A percentile compares a stretch with the other conserved stretches of the same genome.
These are phyloP conservation scores for Picathartes gymnocephalus DNA, from an alignment of 2,113 vertebrate species.

Conservation along the genomic window DNA sequence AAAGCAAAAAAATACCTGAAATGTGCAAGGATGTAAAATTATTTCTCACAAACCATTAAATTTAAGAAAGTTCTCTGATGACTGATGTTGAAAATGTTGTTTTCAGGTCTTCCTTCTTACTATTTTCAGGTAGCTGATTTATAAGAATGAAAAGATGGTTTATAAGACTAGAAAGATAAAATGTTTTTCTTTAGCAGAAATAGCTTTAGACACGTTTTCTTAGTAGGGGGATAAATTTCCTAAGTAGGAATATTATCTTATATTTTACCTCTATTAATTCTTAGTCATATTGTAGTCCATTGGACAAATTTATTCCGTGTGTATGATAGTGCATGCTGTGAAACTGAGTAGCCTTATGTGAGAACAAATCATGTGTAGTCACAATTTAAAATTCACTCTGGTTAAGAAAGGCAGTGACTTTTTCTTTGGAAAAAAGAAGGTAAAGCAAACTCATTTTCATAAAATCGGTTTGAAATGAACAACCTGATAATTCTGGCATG, in stretches of 20 bases:
- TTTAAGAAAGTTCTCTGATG: not conserved
- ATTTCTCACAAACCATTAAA: not conserved
- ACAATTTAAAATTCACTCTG: not conserved
- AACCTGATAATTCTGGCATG: not conserved
- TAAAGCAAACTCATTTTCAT: not conserved
- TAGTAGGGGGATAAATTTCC: not conserved
- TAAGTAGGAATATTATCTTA: not conserved
- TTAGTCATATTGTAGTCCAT: not conserved
- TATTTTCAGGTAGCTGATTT: not conserved
- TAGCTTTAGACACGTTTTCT: not conserved
- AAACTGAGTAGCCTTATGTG: not conserved
- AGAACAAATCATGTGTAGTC: not conserved
- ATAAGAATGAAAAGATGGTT: not conserved
- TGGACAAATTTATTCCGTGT: not conserved
- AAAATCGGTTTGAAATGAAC: not conserved
- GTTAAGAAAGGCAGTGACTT: not conserved
- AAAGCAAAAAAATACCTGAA: not conserved
- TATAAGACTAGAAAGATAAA: not conserved
- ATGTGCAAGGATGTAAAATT: not conserved
- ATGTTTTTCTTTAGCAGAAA: not conserved
- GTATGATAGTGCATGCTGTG: not conserved
- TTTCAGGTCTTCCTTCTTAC: not conserved
- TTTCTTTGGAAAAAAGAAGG: not conserved
- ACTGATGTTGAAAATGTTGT: not conserved
- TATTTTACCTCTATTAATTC: not conserved